Conservation (phyloP, 2,888 invertebrate species). For the Tuta absoluta region DNA sequence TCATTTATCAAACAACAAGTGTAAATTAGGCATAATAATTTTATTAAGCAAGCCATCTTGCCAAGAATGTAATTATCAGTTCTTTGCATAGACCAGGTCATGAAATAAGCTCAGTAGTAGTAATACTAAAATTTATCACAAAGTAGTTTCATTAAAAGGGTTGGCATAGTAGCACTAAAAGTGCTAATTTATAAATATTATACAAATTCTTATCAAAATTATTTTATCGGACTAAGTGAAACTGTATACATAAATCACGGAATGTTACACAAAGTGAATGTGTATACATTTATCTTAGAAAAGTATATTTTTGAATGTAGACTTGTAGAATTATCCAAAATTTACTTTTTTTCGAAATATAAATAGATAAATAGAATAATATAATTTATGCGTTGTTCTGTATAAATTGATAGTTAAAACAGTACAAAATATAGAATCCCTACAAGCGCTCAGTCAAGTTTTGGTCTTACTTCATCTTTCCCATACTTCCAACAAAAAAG, state of each 20-base stretch:
- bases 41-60: too few relatives aligned
- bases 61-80: constrained; percentile 38
- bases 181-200: constrained; percentile 39
- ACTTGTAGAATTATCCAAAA: constrained; percentile 41
- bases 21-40: constrained; percentile 32
- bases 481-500: constrained; percentile 36
- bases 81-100: constrained; percentile 37
- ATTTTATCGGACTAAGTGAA: constrained; percentile 29
- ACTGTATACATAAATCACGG: constrained; percentile 28
- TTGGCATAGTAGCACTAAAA: constrained; percentile 46
- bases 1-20: constrained; percentile 37
- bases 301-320: constrained; percentile 19
- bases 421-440: constrained; percentile 43
- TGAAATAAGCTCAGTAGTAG: constrained; percentile 49
- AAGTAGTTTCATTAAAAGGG: constrained; percentile 47
- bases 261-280: constrained; percentile 26
- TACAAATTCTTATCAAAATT: constrained; percentile 38
- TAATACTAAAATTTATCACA: constrained; percentile 53
- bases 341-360: constrained; percentile 28
- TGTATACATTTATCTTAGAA: too few relatives aligned
- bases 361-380: constrained; percentile 12
- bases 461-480: constrained; percentile 45
- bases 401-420: not conserved
- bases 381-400: constrained; percentile 23
- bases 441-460: constrained; percentile 49